Evolutionary conservation across 2,888 invertebrate species (phyloP).

Genomic region (Ligdia adustata): DNA sequence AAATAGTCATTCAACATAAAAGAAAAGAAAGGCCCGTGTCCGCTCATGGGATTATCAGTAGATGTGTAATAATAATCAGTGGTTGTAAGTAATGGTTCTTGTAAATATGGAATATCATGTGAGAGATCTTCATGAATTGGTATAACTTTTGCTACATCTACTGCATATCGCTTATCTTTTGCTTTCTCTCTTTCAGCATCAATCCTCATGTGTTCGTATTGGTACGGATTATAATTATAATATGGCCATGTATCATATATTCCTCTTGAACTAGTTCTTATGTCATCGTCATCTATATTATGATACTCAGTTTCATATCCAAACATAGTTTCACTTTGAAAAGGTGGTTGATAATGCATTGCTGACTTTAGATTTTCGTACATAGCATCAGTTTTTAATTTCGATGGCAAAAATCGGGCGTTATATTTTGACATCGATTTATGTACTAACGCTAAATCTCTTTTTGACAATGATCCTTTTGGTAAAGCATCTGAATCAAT

Average conservation of each 20-base stretch:
- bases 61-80: slow-evolving; percentile 32
- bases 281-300: slow-evolving; percentile 56
- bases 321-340: slow-evolving; percentile 32
- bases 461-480: slow-evolving; percentile 11
- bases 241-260: slow-evolving; percentile 62
- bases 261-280: slow-evolving; percentile 56
- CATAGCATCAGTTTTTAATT: slow-evolving; percentile 44
- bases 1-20: slow-evolving; percentile 66
- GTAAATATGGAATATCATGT: slow-evolving; percentile 45
- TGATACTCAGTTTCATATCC: slow-evolving; percentile 42
- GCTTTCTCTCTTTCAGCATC: slow-evolving; percentile 53
- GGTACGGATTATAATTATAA: slow-evolving; percentile 59
- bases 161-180: slow-evolving; percentile 63
- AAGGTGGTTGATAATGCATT: slow-evolving; percentile 50
- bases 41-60: slow-evolving; percentile 59
- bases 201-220: slow-evolving; percentile 56
- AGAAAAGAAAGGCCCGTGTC: slow-evolving; percentile 65
- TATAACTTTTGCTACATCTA: slow-evolving; percentile 48
- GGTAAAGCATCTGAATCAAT: slow-evolving; percentile 5
- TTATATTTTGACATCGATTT: slow-evolving; percentile 48
- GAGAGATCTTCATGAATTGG: slow-evolving; percentile 65
- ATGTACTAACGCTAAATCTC: slow-evolving; percentile 39
- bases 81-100: slow-evolving; percentile 25
- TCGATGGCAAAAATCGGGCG: slow-evolving; percentile 40
- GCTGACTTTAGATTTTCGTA: slow-evolving; percentile 52